A percentile compares a stretch with the other conserved stretches of the same genome.
These are phyloP conservation scores for Dugesia japonica DNA, from an alignment of 2,888 invertebrate species.

Conservation along the genomic window DNA sequence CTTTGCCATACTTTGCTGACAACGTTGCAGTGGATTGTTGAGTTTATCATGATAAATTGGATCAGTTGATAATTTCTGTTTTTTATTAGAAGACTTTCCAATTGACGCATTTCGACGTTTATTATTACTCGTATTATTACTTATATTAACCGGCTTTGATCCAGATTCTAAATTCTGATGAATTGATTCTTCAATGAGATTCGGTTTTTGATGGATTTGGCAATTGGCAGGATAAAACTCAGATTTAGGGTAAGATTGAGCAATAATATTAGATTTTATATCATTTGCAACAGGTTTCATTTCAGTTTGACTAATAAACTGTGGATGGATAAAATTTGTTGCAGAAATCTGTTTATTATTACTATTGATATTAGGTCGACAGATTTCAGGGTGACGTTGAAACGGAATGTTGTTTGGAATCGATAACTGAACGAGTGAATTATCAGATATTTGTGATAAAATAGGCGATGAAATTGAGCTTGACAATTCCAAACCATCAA, in stretches of 20 bases:
- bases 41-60: neutral
- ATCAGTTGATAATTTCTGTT: neutral
- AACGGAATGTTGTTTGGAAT: slow-evolving; percentile 12
- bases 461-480: neutral
- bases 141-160: too few relatives aligned
- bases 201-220: neutral
- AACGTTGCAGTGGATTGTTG: slow-evolving; percentile 7
- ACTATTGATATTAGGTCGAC: neutral
- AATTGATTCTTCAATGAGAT: neutral
- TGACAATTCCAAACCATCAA: neutral
- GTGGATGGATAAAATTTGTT: neutral
- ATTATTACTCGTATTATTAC: too few relatives aligned
- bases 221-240: neutral
- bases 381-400: neutral
- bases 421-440: neutral
- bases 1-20: neutral
- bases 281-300: neutral
- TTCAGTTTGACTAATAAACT: neutral
- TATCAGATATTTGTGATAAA: neutral
- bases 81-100: neutral
- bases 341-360: neutral
- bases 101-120: neutral
- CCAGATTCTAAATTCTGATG: neutral
- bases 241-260: neutral
- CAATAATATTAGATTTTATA: neutral